Evolutionary conservation across 1,140 invertebrate species (phyloP).

Genomic region (Drosophila kikkawai): DNA sequence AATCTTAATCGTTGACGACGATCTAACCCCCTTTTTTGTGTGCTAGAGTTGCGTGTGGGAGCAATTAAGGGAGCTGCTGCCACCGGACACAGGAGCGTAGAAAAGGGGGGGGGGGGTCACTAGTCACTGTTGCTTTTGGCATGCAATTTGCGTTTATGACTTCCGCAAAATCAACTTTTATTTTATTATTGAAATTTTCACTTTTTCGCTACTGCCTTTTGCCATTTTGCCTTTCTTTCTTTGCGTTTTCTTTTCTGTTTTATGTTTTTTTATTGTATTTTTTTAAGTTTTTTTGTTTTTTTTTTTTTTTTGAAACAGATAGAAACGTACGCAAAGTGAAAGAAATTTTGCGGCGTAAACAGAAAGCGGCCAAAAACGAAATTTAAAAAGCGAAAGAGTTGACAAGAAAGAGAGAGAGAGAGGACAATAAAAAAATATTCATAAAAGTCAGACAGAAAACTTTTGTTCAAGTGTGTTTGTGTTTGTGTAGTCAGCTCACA

Average conservation of each 20-base stretch:
- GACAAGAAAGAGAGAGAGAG: conserved; percentile 36
- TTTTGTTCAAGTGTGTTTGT: conserved; percentile 61
- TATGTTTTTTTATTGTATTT: conserved; percentile 4
- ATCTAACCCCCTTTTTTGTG: conserved; percentile 15
- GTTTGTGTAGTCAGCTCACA: conserved; percentile 76
- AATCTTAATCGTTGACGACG: conserved; percentile 66
- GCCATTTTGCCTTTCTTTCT: conserved; percentile 26
- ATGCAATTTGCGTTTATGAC: conserved; percentile 77
- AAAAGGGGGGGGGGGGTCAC: neutral
- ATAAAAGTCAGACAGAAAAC: conserved; percentile 55
- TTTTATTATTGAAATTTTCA: conserved; percentile 77
- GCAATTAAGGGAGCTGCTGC: conserved; percentile 21
- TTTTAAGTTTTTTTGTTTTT: conserved; percentile 1
- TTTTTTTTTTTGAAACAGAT: conserved; percentile 55
- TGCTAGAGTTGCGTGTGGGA: conserved; percentile 33
- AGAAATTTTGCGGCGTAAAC: conserved; percentile 78
- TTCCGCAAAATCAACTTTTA: conserved; percentile 66
- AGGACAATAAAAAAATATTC: conserved; percentile 51
- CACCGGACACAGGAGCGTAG: neutral
- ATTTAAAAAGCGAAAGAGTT: conserved; percentile 66
- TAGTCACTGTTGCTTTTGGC: conserved; percentile 48
- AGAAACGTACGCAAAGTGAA: conserved; percentile 76
- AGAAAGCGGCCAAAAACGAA: conserved; percentile 66
- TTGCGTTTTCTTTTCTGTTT: conserved; percentile 11
- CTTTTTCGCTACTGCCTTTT: conserved; percentile 47